Evolutionary conservation across 1,140 invertebrate genomes (phyloP), one percentile per base, ranked within the genome.

Genomic region (Leptopilina boulardi): DNA sequence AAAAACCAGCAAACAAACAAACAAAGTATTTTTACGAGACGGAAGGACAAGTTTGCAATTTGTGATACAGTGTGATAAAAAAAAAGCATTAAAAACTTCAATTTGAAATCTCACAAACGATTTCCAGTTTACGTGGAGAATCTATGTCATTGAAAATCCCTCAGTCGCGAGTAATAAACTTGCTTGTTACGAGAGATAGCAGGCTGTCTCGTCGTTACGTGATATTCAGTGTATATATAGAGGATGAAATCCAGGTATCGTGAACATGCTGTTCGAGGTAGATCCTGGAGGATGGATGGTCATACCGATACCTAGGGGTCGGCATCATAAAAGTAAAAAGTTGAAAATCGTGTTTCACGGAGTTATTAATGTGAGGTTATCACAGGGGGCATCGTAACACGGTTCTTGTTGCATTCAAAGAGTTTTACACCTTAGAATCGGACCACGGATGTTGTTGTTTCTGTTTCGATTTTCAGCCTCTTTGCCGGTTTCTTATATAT

Each of bases 261-360:
- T 82, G 83, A 76, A 76, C 83, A 84, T 80, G 66, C 23, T 34
- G 59, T 66, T 66, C 82, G 71, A 80, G 80, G 83, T 71, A 79
- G 82, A 84, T 84, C 74, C 81, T 84, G 77, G 72, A 84, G 80
- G 83, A 84, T 84, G 83, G 83, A 84, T 83, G 82, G 74, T 76
- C 80, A 73, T 70, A 81, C 75, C 82, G 77, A 84, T 83, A 80
- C 73, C 74, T 78, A 70, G 54, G 42, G 74, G 30, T 73, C 76
- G 80, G 77, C 82, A 83, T 66, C 59, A 30, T 66, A 66, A 30
- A 66, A 30, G 83, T 80, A 83, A 84, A 83, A 80, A 84, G 75
- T 82, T 75, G 76, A 77, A 84, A 84, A 83, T 80, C 83, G 76
- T 84, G 82, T 83, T 74, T 75, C 82, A 80, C 13, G 76, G 76